phyloP scores from a whole-genome alignment of 2,888 invertebrate genomes.

The Thymelicus sylvestris region DNA sequence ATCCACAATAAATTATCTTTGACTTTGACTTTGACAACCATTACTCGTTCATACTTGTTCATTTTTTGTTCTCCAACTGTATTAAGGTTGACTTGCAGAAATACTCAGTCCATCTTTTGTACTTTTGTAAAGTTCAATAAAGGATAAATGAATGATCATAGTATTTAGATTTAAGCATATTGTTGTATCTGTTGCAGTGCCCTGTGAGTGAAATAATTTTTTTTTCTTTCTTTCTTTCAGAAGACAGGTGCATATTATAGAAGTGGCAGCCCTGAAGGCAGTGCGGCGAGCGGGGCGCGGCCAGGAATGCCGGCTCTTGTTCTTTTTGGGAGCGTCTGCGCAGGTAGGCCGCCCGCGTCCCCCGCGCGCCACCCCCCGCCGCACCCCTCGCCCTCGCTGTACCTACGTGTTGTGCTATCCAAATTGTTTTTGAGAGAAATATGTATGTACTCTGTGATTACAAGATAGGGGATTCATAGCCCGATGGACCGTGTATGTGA shows the following conservation, averaged over 20 bases:
- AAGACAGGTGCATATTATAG: background rate
- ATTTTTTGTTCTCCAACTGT: no score
- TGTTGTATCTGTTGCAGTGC: no score
- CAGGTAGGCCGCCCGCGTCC: conserved; percentile 74
- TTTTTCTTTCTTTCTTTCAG: no score
- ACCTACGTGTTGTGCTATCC: conserved; percentile 21
- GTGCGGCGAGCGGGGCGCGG: conserved; percentile 62
- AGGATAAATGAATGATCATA: no score
- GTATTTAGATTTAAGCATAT: no score
- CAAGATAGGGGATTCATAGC: conserved; percentile 3
- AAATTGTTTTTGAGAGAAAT: conserved; percentile 30
- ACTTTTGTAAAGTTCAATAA: no score
- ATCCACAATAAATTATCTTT: no score
- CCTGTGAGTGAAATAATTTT: no score
- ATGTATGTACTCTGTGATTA: conserved; percentile 11
- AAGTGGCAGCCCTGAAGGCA: conserved; percentile 45
- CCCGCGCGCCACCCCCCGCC: conserved; percentile 52
- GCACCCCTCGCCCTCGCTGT: conserved; percentile 49
- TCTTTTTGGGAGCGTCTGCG: conserved; percentile 83
- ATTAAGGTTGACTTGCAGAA: no score
- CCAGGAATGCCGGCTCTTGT: conserved; percentile 81
- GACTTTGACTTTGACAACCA: no score
- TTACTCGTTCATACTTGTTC: no score
- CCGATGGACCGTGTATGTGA: background rate
- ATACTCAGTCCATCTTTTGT: no score